Evolutionary conservation across 2,797 vertebrate species (phyloP), one percentile per base, ranked within the genome.

Genomic region (Eupleurogrammus muticus): DNA sequence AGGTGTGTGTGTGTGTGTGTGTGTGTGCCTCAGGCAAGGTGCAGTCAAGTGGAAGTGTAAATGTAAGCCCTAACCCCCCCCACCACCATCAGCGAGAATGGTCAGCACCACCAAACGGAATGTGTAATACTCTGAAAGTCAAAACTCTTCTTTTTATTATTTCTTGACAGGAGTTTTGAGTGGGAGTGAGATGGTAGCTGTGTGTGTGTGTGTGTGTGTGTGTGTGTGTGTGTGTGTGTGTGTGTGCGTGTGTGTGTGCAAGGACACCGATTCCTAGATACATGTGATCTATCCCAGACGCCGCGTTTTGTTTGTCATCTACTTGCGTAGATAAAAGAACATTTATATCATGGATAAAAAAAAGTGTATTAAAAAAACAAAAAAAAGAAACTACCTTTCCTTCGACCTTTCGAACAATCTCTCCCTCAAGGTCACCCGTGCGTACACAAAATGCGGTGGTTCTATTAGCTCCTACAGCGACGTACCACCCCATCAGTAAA

Each of bases 251-350:
- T n/a, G n/a, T n/a, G n/a, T n/a, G n/a, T 21, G 64, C 75, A 78
- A 90, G 78, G 87, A 89, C 83, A 49, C 64, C 6, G 55, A 84
- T 87, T 87, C 75, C 72, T 55, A 9, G 75, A 86, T 70, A 87
- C 87, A 85, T 85, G 77, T 68, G 81, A 89, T 83, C 59, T 51
- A 73, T 84, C 78, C 59, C 19, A 69, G 72, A 28, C 2, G 49
- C 70, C 61, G 77, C 81, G 83, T 81, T 85, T 62, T 77, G 70
- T 82, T 75, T 83, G 57, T 67, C 67, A 73, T 73, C 50, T 38
- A 32, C 42, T 66, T n/a, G 50, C 49, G 68, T 46, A 42, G 60
- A 50, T 50, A 60, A 78, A 12, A 75, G 57, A 60, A 57, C 60
- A 60, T 57, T 69, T 64, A 58, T 40, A 66, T 69, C 57, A 23